Base-by-base conservation (phyloP, 2,113 vertebrate genomes). In the Brachirus orientalis region DNA sequence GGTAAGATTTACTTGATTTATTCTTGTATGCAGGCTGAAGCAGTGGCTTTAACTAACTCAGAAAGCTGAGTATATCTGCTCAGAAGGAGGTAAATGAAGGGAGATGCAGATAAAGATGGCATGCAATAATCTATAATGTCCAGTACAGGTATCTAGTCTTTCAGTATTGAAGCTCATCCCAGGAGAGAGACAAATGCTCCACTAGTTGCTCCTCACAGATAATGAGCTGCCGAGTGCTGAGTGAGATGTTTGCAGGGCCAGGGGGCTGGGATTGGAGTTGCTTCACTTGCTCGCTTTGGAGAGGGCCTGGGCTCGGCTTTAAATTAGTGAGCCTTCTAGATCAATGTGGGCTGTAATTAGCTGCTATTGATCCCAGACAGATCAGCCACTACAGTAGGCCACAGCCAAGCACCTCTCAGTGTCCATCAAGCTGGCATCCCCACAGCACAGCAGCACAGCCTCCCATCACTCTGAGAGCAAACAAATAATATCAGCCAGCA, bases 271-370 rank as follows among this genome's bases (percentile, higher is more conserved):
- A 82, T 85, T 80, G 86, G 86, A 83, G 86, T 59, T 79, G 84
- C 85, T 82, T 79, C 79, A 86, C 63, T 84, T 67, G 65, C 67
- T 86, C 73, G 62, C 62, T 61, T 66, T 65, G 74, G 75, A 78
- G 72, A 75, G 81, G 82, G 69, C 72, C 70, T 47, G 72, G 74
- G 63, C 84, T 85, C 45, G 66, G 73, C 79, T 89, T 85, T 91
- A 88, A 93, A 93, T 92, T 88, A 92, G 88, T 67, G 69, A 80
- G 86, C 69, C 78, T 80, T 84, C 78, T 78, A 62, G 90, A 93
- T 91, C 88, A 92, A 92, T 93, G 89, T 80, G 80, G 78, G 79
- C 80, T 86, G 86, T 93, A 94, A 94, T 94, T 92, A 92, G 93
- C 89, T 87, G 64, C 72, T 91, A 93, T 93, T 91, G 93, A 93